Base-by-base conservation (phyloP, 2,797 vertebrate genomes). In the Myotis findleyi region DNA sequence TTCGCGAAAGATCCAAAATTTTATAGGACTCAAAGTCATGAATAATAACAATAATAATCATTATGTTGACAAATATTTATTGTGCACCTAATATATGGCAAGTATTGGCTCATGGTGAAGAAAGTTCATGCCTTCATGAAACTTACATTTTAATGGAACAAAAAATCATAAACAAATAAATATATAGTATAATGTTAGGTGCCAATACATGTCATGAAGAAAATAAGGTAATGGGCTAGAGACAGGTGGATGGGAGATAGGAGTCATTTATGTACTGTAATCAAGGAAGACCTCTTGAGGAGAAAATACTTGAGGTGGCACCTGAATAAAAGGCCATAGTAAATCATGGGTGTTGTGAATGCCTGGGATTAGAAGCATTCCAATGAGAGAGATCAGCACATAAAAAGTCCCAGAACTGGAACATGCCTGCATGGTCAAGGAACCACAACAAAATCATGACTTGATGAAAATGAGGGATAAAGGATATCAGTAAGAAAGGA, bases 111-210 rank as follows among this genome's bases (percentile, higher is more conserved):
- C 77, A 73, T 62, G 14, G 16, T 64, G 55, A 82, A 30, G 30
- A 87, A 95, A 94, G 23, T 23, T 14, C 13, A 27, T 79, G 38
- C 33, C 41, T 94, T 92, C 59, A 89, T 47, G 14, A 87, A 87
- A 75, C 16, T 87, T 75, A 33, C 14, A 93, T 94, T 94, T 94
- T 87, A 76, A 66, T 87, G 55, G 59, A 53, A 91, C 13, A 47
- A 81, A 95, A 92, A 2, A 27, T 76, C 49, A 80, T 72, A 91
- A 88, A 93, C n/a, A 94, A 89, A 93, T 94, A 88, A 57, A 64
- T 82, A 53, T 51, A 73, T 77, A 89, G 72, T 27, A 49, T 38
- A 72, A 72, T 33, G 7, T 95, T 69, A 73, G 11, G n/a, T 80
- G 79, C 30, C 33, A 90, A 27, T 81, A 73, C 49, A 21, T 66